Evolutionary conservation across 2,797 vertebrate species (phyloP), one percentile per base, ranked within the genome.

Genomic region (Rhadinocentrus ornatus): DNA sequence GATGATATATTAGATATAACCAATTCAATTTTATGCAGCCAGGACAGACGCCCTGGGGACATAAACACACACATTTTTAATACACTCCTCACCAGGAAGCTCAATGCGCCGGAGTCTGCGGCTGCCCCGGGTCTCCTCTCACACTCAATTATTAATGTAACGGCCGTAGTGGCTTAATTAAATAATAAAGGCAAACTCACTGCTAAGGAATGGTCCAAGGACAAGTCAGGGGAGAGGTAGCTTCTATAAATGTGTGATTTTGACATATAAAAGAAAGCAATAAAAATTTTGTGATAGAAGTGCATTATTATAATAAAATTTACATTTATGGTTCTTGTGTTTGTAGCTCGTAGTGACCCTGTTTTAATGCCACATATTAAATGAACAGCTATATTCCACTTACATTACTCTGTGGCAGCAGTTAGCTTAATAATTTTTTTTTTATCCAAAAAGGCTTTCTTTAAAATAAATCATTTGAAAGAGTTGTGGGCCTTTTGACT

Each of bases 61-160:
- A 91, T 93, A 93, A 94, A 94, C 93, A 94, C 93, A 93, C 93
- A 94, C 94, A 93, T 94, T 94, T 95, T 94, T 94, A 95, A 95
- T 94, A 94, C 93, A 94, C 93, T 95, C 92, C 88, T 91, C 93
- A 91, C 92, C 92, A 93, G 92, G 93, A 93, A 92, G 89, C 91
- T 91, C 92, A 85, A 88, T 87, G 91, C 82, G 69, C 86, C 68
- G 69, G 84, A 90, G 91, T 93, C 91, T 83, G 86, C 87, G 89
- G 92, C 91, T 86, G 87, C 89, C 87, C 89, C 39, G 87, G 88
- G 91, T 93, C 92, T 93, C 93, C 86, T 90, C 93, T 94, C 93
- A 91, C 93, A 93, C 94, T 94, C 93, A 94, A 94, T 94, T 94
- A 95, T 94, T 94, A 94, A 95, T 94, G 92, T 93, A 93, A 92